phyloP scores from a whole-genome alignment of 1,140 invertebrate genomes.

The Panagrolaimus sp. region DNA sequence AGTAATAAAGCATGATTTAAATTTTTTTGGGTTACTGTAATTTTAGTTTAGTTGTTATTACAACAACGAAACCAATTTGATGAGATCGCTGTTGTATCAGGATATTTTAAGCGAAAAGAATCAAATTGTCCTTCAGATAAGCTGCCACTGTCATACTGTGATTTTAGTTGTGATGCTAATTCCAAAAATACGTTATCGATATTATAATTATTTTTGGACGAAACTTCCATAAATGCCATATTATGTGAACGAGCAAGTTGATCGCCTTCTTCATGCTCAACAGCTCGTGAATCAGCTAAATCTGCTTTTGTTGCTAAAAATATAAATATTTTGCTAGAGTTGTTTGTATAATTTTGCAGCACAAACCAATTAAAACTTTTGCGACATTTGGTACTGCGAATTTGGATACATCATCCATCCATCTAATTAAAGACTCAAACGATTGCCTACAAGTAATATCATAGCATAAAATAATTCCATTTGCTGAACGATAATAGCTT shows the following conservation, averaged over 20 bases:
- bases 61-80: constrained; percentile 47
- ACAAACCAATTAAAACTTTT: constrained; percentile 75
- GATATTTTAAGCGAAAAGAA: constrained; percentile 47
- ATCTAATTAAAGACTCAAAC: constrained; percentile 79
- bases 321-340: neutral
- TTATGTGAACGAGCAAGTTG: constrained; percentile 39
- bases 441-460: constrained; percentile 84
- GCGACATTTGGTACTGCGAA: constrained; percentile 85
- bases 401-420: constrained; percentile 85
- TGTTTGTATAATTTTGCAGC: too few relatives aligned
- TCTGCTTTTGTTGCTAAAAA: constrained; percentile 52
- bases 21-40: too few relatives aligned
- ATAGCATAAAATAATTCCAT: constrained; percentile 71
- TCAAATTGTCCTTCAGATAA: constrained; percentile 31
- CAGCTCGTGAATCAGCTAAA: constrained; percentile 38
- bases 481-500: constrained; percentile 65
- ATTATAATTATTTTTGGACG: constrained; percentile 52
- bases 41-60: constrained; percentile 27
- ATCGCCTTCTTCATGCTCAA: constrained; percentile 45
- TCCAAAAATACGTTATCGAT: constrained; percentile 48
- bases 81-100: constrained; percentile 43
- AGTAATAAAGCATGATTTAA: too few relatives aligned
- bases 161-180: constrained; percentile 49
- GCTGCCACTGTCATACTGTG: constrained; percentile 50
- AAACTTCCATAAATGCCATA: constrained; percentile 51